Evolutionary conservation across 1,140 invertebrate genomes (phyloP).

Genomic region (Drosophila takahashii): DNA sequence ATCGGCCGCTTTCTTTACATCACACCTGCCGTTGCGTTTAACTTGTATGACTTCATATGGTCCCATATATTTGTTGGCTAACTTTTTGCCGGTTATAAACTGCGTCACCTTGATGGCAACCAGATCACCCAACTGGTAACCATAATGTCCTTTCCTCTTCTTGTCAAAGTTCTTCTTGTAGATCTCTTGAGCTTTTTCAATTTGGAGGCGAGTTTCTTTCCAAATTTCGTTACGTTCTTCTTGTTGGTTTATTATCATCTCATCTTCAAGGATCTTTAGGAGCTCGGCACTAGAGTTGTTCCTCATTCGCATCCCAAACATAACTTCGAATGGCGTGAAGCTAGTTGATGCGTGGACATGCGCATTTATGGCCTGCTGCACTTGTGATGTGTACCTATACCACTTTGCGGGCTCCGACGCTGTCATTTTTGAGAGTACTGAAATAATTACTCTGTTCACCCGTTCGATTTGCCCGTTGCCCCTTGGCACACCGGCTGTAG

Average conservation of each 20-base stretch:
- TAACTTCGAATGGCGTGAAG: slow-evolving; percentile 1
- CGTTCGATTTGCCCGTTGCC: neutral
- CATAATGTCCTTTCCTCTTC: neutral
- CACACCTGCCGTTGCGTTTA: neutral
- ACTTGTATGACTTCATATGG: neutral
- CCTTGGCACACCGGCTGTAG: neutral
- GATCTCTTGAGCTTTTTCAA: neutral
- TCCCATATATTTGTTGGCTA: neutral
- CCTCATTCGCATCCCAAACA: neutral
- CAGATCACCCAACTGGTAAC: slow-evolving; percentile 4
- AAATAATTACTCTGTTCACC: slow-evolving; percentile 1
- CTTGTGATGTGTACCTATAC: neutral
- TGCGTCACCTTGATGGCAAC: neutral
- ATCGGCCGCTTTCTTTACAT: neutral
- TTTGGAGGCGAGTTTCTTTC: neutral
- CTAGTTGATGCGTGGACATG: neutral
- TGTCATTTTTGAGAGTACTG: slow-evolving; percentile 3
- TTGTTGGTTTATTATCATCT: neutral
- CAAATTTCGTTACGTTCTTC: no score
- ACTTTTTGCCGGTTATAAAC: neutral
- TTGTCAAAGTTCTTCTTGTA: slow-evolving; percentile 3
- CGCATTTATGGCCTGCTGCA: slow-evolving; percentile 1
- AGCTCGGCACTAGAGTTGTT: neutral
- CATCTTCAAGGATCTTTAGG: neutral
- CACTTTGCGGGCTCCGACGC: neutral